Evolutionary conservation across 2,888 invertebrate genomes (phyloP).

Genomic region (Rhogogaster chlorosoma): DNA sequence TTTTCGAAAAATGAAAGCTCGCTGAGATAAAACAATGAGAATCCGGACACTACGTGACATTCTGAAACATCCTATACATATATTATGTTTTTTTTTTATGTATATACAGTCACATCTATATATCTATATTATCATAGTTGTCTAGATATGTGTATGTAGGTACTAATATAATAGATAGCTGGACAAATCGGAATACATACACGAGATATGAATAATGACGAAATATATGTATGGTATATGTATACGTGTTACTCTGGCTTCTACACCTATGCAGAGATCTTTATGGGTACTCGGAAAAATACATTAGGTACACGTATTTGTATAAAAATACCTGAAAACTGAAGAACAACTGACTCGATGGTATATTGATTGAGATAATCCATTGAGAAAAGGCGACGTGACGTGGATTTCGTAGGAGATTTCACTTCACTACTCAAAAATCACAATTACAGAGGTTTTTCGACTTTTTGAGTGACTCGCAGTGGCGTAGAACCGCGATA

Average conservation of each 20-base stretch:
- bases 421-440: not conserved
- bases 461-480: not conserved
- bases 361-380: not conserved
- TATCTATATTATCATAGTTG: not conserved
- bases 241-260: not conserved
- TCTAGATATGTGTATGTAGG: not conserved
- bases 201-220: conserved; percentile 11
- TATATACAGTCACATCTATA: not conserved
- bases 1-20: not conserved
- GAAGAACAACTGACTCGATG: not conserved
- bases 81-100: not conserved
- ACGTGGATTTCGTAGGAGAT: not conserved
- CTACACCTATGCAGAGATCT: too few species aligned
- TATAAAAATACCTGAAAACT: not conserved
- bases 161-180: conserved; percentile 8
- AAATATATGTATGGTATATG: not conserved
- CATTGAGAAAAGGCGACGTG: not conserved
- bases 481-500: not conserved
- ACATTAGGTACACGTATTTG: not conserved
- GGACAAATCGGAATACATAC: conserved; percentile 20
- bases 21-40: not conserved
- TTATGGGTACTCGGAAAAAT: not conserved
- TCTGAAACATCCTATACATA: not conserved
- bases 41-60: not conserved
- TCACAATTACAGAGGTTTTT: not conserved